Evolutionary conservation across 2,888 invertebrate species (phyloP).

Genomic region (Drosophila anomelani): DNA sequence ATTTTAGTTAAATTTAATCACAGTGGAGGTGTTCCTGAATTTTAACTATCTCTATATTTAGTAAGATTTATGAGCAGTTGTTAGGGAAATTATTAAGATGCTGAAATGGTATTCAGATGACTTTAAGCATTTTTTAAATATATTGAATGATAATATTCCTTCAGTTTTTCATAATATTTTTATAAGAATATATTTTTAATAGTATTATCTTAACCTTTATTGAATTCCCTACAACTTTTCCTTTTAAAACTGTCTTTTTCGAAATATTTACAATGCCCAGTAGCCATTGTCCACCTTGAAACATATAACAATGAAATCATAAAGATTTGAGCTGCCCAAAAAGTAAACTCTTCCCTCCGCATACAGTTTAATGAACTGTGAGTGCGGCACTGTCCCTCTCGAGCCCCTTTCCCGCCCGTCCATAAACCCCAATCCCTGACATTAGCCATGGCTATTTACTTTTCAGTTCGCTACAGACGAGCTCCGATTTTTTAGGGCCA

Average conservation of each 20-base stretch:
- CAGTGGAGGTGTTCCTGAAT: neutral
- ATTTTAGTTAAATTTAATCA: neutral
- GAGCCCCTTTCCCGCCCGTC: neutral
- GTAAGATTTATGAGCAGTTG: neutral
- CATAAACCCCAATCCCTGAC: conserved; percentile 24
- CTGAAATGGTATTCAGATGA: neutral
- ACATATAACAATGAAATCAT: conserved; percentile 36
- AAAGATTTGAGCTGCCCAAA: conserved; percentile 40
- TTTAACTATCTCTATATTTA: neutral
- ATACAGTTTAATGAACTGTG: conserved; percentile 68
- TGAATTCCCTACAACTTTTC: neutral
- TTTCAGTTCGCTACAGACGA: conserved; percentile 34
- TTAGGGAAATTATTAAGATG: neutral
- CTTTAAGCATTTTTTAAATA: neutral
- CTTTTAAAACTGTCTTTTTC: neutral
- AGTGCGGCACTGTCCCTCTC: neutral
- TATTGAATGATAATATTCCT: neutral
- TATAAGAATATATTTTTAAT: too few species aligned
- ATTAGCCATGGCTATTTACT: conserved; percentile 70
- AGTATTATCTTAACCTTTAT: too few species aligned
- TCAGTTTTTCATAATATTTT: neutral
- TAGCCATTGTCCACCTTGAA: conserved; percentile 1
- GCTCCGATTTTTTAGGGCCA: conserved; percentile 51
- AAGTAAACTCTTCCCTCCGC: conserved; percentile 13
- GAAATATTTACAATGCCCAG: neutral